Base-by-base conservation (phyloP, 2,113 vertebrate species). In the Ceyx margarethae region DNA sequence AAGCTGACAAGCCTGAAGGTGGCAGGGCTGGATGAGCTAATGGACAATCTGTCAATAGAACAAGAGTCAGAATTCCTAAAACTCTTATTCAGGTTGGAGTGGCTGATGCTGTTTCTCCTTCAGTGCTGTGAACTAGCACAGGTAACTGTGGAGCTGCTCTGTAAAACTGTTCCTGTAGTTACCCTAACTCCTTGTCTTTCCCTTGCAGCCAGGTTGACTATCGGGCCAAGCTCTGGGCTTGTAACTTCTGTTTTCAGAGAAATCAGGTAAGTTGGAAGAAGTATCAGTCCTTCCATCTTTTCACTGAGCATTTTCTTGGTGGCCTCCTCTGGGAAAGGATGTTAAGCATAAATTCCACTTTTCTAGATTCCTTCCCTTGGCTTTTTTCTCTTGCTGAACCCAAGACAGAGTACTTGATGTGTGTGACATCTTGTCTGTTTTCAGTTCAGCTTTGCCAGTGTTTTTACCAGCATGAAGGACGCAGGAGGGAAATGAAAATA, bases 171-270 rank as follows among this genome's bases (percentile, higher is more conserved):
- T 87, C n/a, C 46, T 68, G 1, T 53, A 20, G 45, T 40, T 81
- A 35, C 16, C 46, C n/a, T 50, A 85, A 23, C 7, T 16, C 15
- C 57, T 89, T 68, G 12, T 61, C 35, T 90, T 75, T 71, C 94
- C 18, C 71, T 97, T 95, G 73, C 96, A 99, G 99, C 96, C 99
- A 99, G 84, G 98, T 99, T 79, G 99, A 99, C 97, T 99, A 98
- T 97, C 98, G 98, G 96, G 99, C 99, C 94, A 99, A 99, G 96
- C 98, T 99, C 94, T 99, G 99, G 99, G 98, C 99, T 23, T 99
- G 99, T 95, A 99, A 99, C 97, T 99, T 99, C 97, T 99, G 99
- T 96, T 99, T 99, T 94, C 99, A 99, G 95, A 98, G 99, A 95
- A 99, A 99, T 91, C 98, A 99, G 89, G 99, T 99, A 90, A 95